These are phyloP conservation scores for Parambassis ranga DNA, from an alignment of 2,797 vertebrate species.

Conservation along the genomic window DNA sequence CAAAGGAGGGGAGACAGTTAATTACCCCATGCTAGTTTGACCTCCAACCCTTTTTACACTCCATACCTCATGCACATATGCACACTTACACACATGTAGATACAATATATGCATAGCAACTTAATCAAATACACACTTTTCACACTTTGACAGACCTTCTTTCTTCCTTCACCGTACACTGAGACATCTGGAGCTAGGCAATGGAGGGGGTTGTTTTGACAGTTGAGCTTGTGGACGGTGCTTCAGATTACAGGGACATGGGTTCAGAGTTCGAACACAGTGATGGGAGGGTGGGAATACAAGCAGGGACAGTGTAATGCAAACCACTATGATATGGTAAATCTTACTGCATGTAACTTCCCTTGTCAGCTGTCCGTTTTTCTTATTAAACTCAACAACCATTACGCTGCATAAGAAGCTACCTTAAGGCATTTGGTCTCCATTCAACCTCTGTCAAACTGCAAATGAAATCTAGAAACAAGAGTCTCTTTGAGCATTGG, in stretches of 20 bases:
- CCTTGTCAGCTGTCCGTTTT: not conserved
- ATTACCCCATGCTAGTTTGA: constrained; percentile 72
- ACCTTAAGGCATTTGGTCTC: constrained; percentile 8
- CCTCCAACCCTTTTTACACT: constrained; percentile 60
- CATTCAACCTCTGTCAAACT: not conserved
- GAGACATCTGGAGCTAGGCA: constrained; percentile 67
- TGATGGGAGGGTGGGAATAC: constrained; percentile 6
- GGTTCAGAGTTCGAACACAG: constrained; percentile 41
- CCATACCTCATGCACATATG: not conserved
- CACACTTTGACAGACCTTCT: not conserved
- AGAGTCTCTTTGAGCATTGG: not conserved
- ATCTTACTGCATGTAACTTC: not conserved
- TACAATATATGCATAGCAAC: constrained; percentile 18
- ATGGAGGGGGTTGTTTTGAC: constrained; percentile 64
- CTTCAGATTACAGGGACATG: constrained; percentile 39
- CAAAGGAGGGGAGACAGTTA: constrained; percentile 41
- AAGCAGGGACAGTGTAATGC: not conserved
- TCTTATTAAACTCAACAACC: constrained; percentile 1
- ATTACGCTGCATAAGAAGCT: not conserved
- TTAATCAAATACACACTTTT: constrained; percentile 59
- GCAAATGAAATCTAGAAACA: not conserved
- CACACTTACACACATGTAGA: constrained; percentile 3
- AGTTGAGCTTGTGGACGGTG: constrained; percentile 52
- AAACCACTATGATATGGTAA: not conserved
- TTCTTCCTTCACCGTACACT: constrained; percentile 10